These are phyloP conservation scores for Parus major DNA, from an alignment of 2,113 vertebrate genomes.

Conservation along the genomic window DNA sequence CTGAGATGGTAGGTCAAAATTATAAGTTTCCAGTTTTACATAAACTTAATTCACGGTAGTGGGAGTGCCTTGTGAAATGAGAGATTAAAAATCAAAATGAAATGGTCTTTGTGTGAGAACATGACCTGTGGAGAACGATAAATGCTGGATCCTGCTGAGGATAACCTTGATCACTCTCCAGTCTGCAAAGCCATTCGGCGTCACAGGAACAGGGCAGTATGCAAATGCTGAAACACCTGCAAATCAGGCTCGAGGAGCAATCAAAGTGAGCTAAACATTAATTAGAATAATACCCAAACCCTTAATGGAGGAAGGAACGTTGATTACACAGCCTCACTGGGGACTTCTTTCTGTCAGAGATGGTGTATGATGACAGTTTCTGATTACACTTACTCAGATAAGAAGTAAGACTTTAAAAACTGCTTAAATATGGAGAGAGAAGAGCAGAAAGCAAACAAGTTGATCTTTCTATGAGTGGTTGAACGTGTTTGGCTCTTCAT, in stretches of 20 bases:
- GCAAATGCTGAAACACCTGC: slow-evolving; percentile 51
- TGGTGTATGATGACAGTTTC: slow-evolving; percentile 23
- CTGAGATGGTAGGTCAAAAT: background rate
- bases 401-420: slow-evolving; percentile 26
- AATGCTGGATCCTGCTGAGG: background rate
- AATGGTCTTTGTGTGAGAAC: background rate
- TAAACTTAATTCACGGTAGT: background rate
- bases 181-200: background rate
- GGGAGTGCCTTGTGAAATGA: background rate
- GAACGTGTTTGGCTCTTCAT: background rate
- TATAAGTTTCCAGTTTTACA: background rate
- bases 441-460: slow-evolving; percentile 48
- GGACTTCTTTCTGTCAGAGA: slow-evolving; percentile 56
- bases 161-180: slow-evolving; percentile 31
- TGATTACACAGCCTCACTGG: slow-evolving; percentile 62
- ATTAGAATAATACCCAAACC: slow-evolving; percentile 66
- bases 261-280: slow-evolving; percentile 69
- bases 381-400: slow-evolving; percentile 66
- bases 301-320: slow-evolving; percentile 59
- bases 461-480: background rate
- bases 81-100: background rate
- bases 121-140: background rate
- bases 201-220: background rate
- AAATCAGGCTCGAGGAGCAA: slow-evolving; percentile 69
- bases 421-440: slow-evolving; percentile 20